Conservation (phyloP, 2,113 vertebrate genomes). For the Vulpes ferrilata region DNA sequence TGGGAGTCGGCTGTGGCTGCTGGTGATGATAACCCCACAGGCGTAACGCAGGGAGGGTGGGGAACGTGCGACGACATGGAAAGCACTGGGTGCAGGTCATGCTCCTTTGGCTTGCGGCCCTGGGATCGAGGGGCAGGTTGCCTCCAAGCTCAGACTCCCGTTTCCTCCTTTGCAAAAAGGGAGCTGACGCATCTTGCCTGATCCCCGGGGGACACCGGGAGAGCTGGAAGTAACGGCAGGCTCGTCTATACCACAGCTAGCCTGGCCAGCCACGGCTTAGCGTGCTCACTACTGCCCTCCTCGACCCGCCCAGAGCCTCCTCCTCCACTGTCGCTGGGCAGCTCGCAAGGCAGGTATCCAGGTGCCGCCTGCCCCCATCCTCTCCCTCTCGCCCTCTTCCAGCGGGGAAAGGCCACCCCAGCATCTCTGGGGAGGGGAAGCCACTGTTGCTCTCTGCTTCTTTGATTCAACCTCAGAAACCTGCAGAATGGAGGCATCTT, state of each 20-base stretch:
- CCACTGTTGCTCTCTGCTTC: background rate
- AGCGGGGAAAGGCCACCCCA: background rate
- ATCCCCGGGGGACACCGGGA: background rate
- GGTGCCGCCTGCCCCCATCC: no score
- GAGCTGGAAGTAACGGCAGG: background rate
- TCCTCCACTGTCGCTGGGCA: rapidly evolving
- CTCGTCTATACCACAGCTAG: rapidly evolving
- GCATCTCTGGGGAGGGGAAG: background rate
- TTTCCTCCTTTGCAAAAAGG: background rate
- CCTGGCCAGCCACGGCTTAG: background rate
- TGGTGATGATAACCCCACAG: no score
- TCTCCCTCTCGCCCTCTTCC: no score
- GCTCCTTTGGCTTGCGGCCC: background rate
- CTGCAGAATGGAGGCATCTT: background rate
- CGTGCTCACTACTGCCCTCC: rapidly evolving
- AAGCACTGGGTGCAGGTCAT: background rate
- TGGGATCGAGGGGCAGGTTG: background rate
- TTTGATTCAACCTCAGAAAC: background rate
- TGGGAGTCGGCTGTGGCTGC: no score
- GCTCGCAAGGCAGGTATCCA: rapidly evolving
- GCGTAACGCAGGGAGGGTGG: rapidly evolving
- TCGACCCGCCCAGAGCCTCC: background rate
- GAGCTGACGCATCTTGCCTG: background rate
- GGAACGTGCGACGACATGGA: rapidly evolving
- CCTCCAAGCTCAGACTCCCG: background rate